These are phyloP conservation scores for Littorina saxatilis DNA, from an alignment of 1,140 invertebrate species.

Conservation along the genomic window DNA sequence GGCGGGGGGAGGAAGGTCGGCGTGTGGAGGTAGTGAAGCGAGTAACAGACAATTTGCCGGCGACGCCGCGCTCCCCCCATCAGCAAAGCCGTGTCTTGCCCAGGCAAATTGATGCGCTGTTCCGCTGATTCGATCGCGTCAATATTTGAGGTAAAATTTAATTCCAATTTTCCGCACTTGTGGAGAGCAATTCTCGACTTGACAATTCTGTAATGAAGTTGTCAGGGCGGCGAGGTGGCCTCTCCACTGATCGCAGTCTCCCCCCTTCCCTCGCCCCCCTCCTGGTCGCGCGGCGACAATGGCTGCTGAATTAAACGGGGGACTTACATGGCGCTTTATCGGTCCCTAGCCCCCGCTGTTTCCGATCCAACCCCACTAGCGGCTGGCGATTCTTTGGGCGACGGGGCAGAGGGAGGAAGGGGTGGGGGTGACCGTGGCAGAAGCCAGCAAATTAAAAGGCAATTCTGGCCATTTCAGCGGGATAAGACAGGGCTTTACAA, in stretches of 20 bases:
- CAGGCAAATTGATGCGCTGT: conserved; percentile 34
- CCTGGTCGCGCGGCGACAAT: conserved; percentile 22
- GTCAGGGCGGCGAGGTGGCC: conserved; percentile 37
- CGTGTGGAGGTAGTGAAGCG: conserved; percentile 20
- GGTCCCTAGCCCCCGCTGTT: neutral
- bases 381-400: too few relatives aligned
- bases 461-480: too few relatives aligned
- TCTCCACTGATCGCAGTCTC: neutral
- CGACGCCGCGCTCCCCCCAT: conserved; percentile 2
- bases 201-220: conserved; percentile 46
- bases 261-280: neutral
- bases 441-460: too few relatives aligned
- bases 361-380: neutral
- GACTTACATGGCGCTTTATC: conserved; percentile 30
- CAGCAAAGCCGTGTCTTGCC: conserved; percentile 21
- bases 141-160: conserved; percentile 47
- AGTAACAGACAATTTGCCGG: conserved; percentile 42
- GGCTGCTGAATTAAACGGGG: neutral
- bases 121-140: conserved; percentile 34
- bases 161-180: conserved; percentile 47
- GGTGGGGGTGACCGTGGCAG: too few relatives aligned
- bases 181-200: conserved; percentile 45
- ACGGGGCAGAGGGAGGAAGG: too few relatives aligned
- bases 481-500: too few relatives aligned
- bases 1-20: too few relatives aligned